Percentiles rank a stretch among this genome's conserved stretches.
These are phyloP conservation scores for Drosophila anomalata DNA, from an alignment of 2,888 invertebrate genomes.

Conservation along the genomic window DNA sequence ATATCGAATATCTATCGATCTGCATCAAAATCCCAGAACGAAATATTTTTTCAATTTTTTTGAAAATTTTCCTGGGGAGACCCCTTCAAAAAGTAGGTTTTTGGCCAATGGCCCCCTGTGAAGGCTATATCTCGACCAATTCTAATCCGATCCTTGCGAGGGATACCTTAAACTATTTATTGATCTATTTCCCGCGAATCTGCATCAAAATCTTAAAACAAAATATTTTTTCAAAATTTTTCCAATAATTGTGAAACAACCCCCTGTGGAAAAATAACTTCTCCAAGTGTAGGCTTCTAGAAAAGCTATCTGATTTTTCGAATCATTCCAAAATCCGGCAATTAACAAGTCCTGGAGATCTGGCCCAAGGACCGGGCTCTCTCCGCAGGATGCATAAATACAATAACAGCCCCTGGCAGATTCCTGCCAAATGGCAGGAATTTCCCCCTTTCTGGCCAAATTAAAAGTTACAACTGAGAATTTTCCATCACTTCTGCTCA, in stretches of 20 bases:
- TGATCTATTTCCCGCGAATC: not conserved
- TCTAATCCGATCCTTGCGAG: too few relatives aligned
- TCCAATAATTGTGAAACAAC: too few relatives aligned
- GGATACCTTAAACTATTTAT: too few relatives aligned
- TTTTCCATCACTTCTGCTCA: slow-evolving; percentile 27
- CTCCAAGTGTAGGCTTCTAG: too few relatives aligned
- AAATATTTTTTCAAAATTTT: too few relatives aligned
- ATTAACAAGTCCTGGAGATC: not conserved
- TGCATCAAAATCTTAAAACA: too few relatives aligned
- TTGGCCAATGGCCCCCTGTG: too few relatives aligned
- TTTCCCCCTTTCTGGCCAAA: slow-evolving; percentile 17
- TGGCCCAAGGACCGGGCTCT: not conserved
- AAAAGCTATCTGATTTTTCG: not conserved
- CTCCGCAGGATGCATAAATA: not conserved
- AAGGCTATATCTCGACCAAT: too few relatives aligned
- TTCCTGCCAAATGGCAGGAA: not conserved
- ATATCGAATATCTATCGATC: not conserved
- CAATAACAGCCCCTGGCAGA: not conserved
- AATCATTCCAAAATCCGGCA: slow-evolving; percentile 2
- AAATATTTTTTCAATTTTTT: too few relatives aligned
- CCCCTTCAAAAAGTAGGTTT: too few relatives aligned
- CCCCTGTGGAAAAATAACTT: not conserved
- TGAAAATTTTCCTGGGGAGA: too few relatives aligned
- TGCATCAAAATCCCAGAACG: too few relatives aligned
- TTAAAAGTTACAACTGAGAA: slow-evolving; percentile 35